Conservation (phyloP, 2,797 vertebrate species). For the Potorous gilbertii region DNA sequence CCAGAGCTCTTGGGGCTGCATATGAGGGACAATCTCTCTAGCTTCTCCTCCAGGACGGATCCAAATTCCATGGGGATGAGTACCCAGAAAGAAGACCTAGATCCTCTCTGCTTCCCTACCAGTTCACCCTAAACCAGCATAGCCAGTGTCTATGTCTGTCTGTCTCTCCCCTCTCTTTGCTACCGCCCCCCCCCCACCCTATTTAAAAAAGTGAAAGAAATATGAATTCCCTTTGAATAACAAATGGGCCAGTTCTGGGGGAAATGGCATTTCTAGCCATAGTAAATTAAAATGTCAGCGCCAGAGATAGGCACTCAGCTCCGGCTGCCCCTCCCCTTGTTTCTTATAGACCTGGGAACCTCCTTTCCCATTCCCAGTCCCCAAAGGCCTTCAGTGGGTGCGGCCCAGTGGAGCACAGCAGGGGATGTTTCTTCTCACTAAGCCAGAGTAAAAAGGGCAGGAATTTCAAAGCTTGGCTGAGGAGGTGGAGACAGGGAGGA, state of each 20-base stretch:
- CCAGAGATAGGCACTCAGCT: conserved; percentile 81
- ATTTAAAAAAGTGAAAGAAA: conserved; percentile 72
- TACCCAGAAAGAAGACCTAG: conserved; percentile 94
- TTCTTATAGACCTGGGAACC: background rate
- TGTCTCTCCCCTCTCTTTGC: conserved; percentile 48
- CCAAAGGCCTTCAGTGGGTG: conserved; percentile 59
- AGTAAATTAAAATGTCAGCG: conserved; percentile 87
- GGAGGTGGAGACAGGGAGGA: conserved; percentile 68
- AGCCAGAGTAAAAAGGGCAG: conserved; percentile 50
- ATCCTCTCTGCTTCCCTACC: conserved; percentile 89
- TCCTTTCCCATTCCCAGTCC: background rate
- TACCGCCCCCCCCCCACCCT: background rate
- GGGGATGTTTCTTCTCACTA: conserved; percentile 73
- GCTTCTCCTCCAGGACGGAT: conserved; percentile 91
- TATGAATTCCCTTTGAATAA: conserved; percentile 86
- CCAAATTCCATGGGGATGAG: conserved; percentile 94
- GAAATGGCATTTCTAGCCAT: conserved; percentile 89
- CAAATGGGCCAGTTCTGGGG: conserved; percentile 81
- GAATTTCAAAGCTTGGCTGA: conserved; percentile 79
- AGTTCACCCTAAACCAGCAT: conserved; percentile 80
- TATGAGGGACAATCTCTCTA: conserved; percentile 84
- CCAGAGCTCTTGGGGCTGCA: conserved; percentile 84
- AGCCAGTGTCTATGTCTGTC: conserved; percentile 77
- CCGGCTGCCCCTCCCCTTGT: conserved; percentile 47
- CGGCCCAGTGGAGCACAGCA: conserved; percentile 80